Conservation (phyloP, 1,140 invertebrate genomes). For the Homarus americanus region DNA sequence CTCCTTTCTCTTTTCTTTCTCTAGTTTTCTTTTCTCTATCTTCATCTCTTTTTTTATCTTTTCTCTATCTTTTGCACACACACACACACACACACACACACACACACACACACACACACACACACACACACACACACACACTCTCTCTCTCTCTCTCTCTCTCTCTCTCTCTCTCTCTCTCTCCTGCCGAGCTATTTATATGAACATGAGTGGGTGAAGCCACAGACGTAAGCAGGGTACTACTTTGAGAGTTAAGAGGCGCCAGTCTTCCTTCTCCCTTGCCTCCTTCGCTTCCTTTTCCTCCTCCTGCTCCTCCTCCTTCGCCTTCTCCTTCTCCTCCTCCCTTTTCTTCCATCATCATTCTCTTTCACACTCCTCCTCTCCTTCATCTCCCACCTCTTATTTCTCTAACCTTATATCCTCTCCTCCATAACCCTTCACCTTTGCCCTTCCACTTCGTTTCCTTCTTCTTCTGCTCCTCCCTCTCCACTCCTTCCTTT, state of each 20-base stretch:
- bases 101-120: conserved; percentile 20
- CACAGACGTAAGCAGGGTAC: background rate
- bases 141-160: conserved; percentile 43
- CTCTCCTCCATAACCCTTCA: background rate
- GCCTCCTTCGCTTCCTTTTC: background rate
- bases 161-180: conserved; percentile 42
- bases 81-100: conserved; percentile 16
- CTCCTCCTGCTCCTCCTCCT: background rate
- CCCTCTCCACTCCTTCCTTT: background rate
- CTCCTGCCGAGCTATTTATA: background rate
- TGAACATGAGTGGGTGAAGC: conserved; percentile 9
- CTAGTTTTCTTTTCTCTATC: too few species aligned
- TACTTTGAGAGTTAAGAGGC: too few species aligned
- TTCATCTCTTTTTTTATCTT: too few species aligned
- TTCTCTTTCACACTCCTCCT: background rate
- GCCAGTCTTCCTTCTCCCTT: background rate
- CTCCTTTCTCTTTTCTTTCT: too few species aligned
- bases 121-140: conserved; percentile 18
- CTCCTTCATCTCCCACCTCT: background rate
- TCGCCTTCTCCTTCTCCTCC: background rate
- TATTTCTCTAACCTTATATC: background rate
- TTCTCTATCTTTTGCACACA: background rate
- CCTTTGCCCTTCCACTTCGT: conserved; percentile 10
- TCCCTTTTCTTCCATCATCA: background rate
- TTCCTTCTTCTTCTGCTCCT: conserved; percentile 1